Evolutionary conservation across 2,888 invertebrate species (phyloP), one percentile per base, ranked within the genome.

Genomic region (Cecidostiba fungosa): DNA sequence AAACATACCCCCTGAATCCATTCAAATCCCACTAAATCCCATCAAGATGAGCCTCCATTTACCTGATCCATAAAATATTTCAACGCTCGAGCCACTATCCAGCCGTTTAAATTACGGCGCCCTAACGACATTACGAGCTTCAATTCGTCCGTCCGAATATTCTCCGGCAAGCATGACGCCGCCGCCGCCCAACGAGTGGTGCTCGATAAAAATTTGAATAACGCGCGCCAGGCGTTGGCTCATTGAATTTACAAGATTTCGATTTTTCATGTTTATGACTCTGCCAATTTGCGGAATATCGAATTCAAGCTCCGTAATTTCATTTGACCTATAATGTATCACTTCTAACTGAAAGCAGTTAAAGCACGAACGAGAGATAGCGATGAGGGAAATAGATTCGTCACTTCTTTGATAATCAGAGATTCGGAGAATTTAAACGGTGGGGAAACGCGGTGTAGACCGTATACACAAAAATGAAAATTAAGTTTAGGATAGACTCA

Each of bases 151-250:
- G 47, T 50, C 32, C 32, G n/a, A 70, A 70, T 78, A 70, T 79
- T 79, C 50, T n/a, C 19, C 26, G 5, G 6, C 70, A 8, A 23
- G 6, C 32, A 14, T 19, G 23, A 43, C 0, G 43, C 12, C 12
- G 14, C 43, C 43, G 12, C 36, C 6, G 36, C 43, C 8, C 39
- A 39, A 39, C 14, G 66, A n/a, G 62, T 6, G 36, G 10, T 2
- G 39, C 14, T 19, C 76, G 36, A 82, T 76, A 23, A 76, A 82
- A 82, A 82, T 82, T 76, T 82, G 69, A 82, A 69, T 76, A 82
- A 73, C 73, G 8, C 70, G 36, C 69, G 47, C 16, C 10, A 47
- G 23, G 29, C 36, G 36, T 39, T 12, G 19, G 26, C 62, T 73
- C 43, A 81, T 73, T 81, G 39, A 81, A 81, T 81, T 39, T 39